These are phyloP conservation scores for Rotaria magnacalcarata DNA, from an alignment of 2,888 invertebrate species.

Conservation along the genomic window DNA sequence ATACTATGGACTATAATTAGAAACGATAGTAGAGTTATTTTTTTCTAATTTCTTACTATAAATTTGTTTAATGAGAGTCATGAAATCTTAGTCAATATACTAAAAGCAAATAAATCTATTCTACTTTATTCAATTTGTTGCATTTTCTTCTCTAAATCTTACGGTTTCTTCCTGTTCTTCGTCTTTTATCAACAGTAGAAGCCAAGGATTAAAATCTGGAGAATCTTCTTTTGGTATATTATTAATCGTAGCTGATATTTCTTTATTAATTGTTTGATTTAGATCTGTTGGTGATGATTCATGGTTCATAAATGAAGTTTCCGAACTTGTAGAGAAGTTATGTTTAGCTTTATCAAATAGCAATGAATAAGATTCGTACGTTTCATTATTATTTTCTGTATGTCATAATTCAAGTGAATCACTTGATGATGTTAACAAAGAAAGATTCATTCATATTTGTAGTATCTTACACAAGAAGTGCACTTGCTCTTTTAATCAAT, in stretches of 20 bases:
- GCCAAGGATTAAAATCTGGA: background rate
- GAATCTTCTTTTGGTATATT: background rate
- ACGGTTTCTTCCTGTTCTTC: background rate
- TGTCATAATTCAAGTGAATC: background rate
- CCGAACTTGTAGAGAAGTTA: constrained; percentile 21
- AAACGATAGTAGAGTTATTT: too few relatives aligned
- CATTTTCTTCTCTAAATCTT: background rate
- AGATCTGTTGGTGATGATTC: background rate
- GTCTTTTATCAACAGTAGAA: background rate
- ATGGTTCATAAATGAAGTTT: background rate
- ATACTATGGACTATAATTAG: too few relatives aligned
- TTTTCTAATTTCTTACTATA: too few relatives aligned
- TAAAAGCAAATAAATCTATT: too few relatives aligned
- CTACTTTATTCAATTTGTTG: too few relatives aligned
- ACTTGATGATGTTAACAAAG: background rate
- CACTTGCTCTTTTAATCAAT: too few relatives aligned
- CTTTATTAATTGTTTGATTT: background rate
- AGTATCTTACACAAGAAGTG: background rate
- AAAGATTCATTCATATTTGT: background rate
- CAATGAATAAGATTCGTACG: background rate
- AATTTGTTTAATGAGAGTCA: too few relatives aligned
- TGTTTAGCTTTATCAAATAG: background rate
- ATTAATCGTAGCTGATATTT: background rate
- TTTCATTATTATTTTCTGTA: background rate
- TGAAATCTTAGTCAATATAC: too few relatives aligned